phyloP scores from a whole-genome alignment of 2,113 vertebrate species.

The Alligator sinensis region DNA sequence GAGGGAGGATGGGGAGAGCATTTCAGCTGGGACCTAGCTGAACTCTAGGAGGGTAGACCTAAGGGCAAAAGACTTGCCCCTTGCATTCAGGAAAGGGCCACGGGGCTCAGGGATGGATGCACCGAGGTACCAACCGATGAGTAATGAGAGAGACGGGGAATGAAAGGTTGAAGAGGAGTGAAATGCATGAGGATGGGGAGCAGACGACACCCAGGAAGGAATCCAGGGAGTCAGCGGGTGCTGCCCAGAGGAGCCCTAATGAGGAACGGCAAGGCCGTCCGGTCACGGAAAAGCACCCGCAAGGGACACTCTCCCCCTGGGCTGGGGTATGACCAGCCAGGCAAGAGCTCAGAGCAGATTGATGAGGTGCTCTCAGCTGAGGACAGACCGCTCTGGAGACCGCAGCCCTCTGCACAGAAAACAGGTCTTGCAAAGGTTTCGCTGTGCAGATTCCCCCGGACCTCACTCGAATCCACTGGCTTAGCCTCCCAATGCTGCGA shows the following conservation, averaged over 20 bases:
- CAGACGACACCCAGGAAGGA: not conserved
- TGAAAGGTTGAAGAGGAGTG: not conserved
- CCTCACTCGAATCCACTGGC: not conserved
- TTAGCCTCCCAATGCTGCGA: not conserved
- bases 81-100: too few species aligned
- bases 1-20: not conserved
- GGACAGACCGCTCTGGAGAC: not conserved
- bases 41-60: fast-evolving
- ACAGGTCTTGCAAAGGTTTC: not conserved
- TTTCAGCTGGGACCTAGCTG: not conserved
- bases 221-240: too few species aligned
- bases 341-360: not conserved
- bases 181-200: not conserved
- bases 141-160: not conserved
- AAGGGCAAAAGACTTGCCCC: not conserved
- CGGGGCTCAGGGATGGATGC: too few species aligned
- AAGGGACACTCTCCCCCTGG: not conserved
- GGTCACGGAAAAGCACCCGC: not conserved
- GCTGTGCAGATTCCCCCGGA: too few species aligned
- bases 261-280: not conserved
- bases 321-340: not conserved
- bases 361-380: not conserved
- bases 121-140: not conserved
- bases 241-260: not conserved
- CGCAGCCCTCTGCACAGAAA: too few species aligned